Evolutionary conservation across 2,113 vertebrate species (phyloP), one percentile per base, ranked within the genome.

Genomic region (Paramisgurnus dabryanus): DNA sequence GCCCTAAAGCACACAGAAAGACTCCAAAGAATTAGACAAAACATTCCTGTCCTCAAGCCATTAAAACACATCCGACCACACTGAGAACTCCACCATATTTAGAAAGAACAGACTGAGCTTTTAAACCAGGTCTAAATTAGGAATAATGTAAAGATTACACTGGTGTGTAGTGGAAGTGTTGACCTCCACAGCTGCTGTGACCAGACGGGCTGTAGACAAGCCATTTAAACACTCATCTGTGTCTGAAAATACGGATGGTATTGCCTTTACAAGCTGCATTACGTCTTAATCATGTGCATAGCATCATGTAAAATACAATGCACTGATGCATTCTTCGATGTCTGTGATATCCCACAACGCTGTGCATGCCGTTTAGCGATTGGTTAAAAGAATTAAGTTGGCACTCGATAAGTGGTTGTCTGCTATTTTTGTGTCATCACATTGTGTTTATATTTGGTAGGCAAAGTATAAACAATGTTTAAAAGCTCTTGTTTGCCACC

Each of bases 121-220:
- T 61, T 66, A 79, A 81, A 76, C 75, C 39, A 43, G 7, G 34
- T 67, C 64, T 66, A 81, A 64, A 81, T 78, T 49, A 82, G 70
- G 58, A 84, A 67, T 70, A 71, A 55, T 53, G 40, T 64, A 61
- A 80, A 78, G 79, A 78, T 67, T 74, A 68, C 50, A 22, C 41
- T 80, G 17, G 45, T 15, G 4, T 27, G 60, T 41, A 18, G 34
- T 60, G 67, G 43, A 12, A 60, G 45, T 39, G 53, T 17, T 74
- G 53, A 68, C 53, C 7, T 12, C 27, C 41, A 49, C 79, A 67
- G 64, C 40, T 65, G 49, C 45, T 0, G 15, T 47, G 11, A 50
- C 0, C 55, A 27, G 71, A 60, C 7, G 7, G 4, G 49, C 49
- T 39, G n/a, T 68, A 49, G n/a, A 53, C 11, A 18, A 17, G 17